Conservation (phyloP, 2,113 vertebrate genomes). For the Chrysochloris asiatica region DNA sequence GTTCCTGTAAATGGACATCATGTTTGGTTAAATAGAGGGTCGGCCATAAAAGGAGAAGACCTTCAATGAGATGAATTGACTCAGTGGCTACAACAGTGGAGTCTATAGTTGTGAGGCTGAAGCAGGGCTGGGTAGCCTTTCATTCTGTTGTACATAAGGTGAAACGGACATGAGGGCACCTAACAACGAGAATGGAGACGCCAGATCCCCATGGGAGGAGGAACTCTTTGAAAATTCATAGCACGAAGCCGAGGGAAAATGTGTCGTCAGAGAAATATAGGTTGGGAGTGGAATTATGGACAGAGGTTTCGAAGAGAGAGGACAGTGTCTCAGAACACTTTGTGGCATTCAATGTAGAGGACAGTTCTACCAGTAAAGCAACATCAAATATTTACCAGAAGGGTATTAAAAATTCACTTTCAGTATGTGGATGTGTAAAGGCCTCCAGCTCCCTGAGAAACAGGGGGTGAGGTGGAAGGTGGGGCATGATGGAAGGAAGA, state of each 20-base stretch:
- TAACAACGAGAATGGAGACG: too few species aligned
- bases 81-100: too few species aligned
- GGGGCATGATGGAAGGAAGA: fast-evolving
- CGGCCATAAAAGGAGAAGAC: too few species aligned
- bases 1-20: too few species aligned
- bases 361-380: background rate
- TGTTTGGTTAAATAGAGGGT: too few species aligned
- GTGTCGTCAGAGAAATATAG: fast-evolving
- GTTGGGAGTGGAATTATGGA: background rate
- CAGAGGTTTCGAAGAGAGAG: background rate
- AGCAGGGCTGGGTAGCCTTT: too few species aligned
- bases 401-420: slow-evolving; percentile 55
- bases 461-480: fast-evolving
- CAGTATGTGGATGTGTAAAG: background rate
- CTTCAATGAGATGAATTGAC: too few species aligned
- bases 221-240: background rate
- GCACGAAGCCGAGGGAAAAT: background rate
- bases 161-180: too few species aligned
- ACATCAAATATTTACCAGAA: slow-evolving; percentile 67
- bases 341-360: background rate
- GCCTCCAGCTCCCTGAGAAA: background rate
- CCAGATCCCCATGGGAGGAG: too few species aligned
- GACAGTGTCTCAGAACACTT: background rate
- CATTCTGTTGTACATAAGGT: too few species aligned
- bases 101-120: too few species aligned